Conservation (phyloP, 2,113 vertebrate genomes). For the Meles meles region DNA sequence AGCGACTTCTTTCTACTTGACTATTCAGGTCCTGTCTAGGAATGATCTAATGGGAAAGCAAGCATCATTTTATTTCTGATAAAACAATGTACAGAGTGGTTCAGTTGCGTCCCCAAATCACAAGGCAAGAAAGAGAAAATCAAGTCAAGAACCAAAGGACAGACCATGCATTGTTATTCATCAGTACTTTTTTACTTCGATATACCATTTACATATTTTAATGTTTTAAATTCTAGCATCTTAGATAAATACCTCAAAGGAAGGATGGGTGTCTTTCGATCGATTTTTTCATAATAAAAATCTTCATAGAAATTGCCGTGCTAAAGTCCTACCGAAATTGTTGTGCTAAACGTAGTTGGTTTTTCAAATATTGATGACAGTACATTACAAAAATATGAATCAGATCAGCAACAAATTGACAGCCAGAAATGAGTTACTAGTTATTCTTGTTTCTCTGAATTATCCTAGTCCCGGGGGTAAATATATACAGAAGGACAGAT, state of each 20-base stretch:
- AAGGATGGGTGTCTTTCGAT: background rate
- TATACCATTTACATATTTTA: background rate
- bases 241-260: background rate
- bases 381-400: background rate
- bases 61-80: background rate
- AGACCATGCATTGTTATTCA: background rate
- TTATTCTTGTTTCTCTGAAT: background rate
- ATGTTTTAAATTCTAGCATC: background rate
- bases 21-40: background rate
- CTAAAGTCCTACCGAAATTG: background rate
- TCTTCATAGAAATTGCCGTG: background rate
- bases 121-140: background rate
- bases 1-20: background rate
- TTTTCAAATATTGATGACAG: background rate
- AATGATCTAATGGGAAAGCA: background rate
- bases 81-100: background rate
- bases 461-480: background rate
- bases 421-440: background rate
- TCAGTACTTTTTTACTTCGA: background rate
- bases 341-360: background rate
- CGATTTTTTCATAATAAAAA: background rate
- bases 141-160: background rate
- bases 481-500: background rate
- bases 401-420: background rate
- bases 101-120: background rate